Evolutionary conservation across 2,113 vertebrate species (phyloP).

Genomic region (Sardina pilchardus): DNA sequence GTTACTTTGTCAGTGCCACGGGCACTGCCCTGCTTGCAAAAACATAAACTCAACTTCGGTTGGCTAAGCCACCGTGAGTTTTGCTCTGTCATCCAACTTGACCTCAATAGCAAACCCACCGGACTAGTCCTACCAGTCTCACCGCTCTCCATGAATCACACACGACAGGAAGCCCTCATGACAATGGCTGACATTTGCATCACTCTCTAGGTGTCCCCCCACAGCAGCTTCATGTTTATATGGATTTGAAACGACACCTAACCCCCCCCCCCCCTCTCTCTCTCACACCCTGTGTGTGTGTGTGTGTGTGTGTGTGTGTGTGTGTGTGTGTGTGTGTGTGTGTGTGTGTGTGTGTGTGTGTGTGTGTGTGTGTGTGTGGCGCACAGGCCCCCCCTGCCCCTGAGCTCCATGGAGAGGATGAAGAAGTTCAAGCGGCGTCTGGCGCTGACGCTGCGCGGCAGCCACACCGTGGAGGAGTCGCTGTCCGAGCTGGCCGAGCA

Average conservation of each 20-base stretch:
- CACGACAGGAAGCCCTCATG: background rate
- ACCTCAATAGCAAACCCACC: background rate
- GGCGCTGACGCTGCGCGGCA: conserved; percentile 89
- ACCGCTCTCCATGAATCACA: background rate
- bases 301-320: too few relatives aligned
- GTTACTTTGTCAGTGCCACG: background rate
- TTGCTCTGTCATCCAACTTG: background rate
- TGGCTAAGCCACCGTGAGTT: background rate
- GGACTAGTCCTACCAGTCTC: conserved; percentile 4
- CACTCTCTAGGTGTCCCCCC: background rate
- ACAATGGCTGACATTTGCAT: background rate
- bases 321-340: too few relatives aligned
- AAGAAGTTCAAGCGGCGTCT: conserved; percentile 94
- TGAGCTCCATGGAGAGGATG: conserved; percentile 83
- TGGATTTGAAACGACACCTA: background rate
- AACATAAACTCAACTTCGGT: background rate
- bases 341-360: too few relatives aligned
- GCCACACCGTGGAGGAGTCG: conserved; percentile 95
- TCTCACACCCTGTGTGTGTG: background rate
- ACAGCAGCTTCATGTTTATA: background rate
- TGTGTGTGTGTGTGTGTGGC: too few relatives aligned
- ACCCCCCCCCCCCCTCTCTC: background rate
- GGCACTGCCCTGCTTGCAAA: background rate
- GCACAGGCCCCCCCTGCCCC: background rate
- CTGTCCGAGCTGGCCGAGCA: conserved; percentile 94